A percentile compares a stretch with the other conserved stretches of the same genome.
phyloP scores from a whole-genome alignment of 2,113 vertebrate species.

The Columba janthina region DNA sequence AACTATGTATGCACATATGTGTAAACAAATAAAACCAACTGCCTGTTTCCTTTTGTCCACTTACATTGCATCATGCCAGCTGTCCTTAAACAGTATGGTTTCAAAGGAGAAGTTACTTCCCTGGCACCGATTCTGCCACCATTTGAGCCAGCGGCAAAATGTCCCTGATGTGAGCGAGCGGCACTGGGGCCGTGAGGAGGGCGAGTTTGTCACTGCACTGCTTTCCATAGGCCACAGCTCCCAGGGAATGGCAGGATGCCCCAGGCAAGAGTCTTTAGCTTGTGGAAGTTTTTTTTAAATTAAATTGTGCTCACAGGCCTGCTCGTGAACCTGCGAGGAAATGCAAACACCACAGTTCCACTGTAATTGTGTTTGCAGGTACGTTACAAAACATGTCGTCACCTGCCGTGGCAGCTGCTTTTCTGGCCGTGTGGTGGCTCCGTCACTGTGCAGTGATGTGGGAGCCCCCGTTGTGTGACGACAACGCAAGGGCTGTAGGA shows the following conservation, averaged over 20 bases:
- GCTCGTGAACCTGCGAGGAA: neutral
- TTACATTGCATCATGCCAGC: neutral
- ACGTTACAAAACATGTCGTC: fast-evolving
- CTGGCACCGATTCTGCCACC: neutral
- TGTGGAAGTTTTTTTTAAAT: neutral
- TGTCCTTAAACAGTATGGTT: neutral
- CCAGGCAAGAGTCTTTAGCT: neutral
- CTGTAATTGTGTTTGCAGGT: neutral
- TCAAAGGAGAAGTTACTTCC: neutral
- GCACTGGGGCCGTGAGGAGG: neutral
- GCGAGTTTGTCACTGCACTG: neutral
- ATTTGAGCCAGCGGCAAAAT: neutral
- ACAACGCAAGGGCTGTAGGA: neutral
- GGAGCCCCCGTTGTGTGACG: neutral
- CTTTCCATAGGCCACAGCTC: neutral
- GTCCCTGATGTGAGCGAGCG: neutral
- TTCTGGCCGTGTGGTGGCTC: neutral
- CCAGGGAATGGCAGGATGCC: neutral
- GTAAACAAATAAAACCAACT: neutral
- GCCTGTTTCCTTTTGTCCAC: neutral
- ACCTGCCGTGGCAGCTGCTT: neutral
- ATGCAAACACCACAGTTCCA: neutral
- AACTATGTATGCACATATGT: neutral
- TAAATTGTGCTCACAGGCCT: neutral
- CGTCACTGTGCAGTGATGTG: fast-evolving